Conservation (phyloP, 1,140 invertebrate genomes). For the Lasioglossum baleicum region DNA sequence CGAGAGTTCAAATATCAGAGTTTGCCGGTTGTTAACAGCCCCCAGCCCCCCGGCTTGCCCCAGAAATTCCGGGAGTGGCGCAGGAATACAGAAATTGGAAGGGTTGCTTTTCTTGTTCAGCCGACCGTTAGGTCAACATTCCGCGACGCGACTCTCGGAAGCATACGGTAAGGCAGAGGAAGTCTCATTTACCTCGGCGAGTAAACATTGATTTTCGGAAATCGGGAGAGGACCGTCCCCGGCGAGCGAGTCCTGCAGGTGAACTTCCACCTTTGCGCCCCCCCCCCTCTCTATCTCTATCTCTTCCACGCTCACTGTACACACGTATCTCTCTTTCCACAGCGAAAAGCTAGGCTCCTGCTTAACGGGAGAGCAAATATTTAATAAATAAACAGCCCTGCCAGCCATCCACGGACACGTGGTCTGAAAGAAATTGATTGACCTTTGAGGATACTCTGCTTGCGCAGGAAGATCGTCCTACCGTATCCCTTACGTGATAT, state of each 20-base stretch:
- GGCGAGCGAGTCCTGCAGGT: slow-evolving; percentile 13
- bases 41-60: too few relatives aligned
- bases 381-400: slow-evolving; percentile 34
- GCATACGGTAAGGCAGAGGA: slow-evolving; percentile 36
- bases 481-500: neutral
- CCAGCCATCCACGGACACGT: neutral
- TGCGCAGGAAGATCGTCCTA: neutral
- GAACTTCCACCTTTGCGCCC: slow-evolving; percentile 35
- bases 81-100: slow-evolving; percentile 1
- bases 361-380: slow-evolving; percentile 28
- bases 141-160: slow-evolving; percentile 42
- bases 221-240: slow-evolving; percentile 9
- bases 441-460: neutral
- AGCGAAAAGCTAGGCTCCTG: neutral
- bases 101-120: slow-evolving; percentile 60
- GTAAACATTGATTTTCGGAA: slow-evolving; percentile 49
- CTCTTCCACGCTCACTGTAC: too few relatives aligned
- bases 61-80: neutral
- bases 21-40: too few relatives aligned
- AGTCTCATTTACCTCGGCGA: slow-evolving; percentile 35
- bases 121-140: slow-evolving; percentile 59
- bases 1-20: too few relatives aligned
- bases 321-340: neutral
- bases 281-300: too few relatives aligned
- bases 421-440: slow-evolving; percentile 4